These are phyloP conservation scores for Villa cingulata DNA, from an alignment of 2,888 invertebrate genomes.

Conservation along the genomic window DNA sequence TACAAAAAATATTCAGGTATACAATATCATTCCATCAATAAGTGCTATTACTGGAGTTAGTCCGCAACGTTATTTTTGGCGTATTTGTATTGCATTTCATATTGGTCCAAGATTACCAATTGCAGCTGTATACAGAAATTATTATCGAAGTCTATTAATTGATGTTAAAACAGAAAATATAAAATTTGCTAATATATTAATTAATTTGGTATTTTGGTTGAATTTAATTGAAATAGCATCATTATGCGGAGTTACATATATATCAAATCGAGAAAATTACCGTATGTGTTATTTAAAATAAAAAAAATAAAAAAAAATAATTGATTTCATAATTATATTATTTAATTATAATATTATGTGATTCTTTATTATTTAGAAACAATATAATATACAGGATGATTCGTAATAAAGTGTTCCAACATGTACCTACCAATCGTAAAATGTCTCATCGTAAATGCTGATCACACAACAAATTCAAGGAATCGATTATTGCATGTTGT, in stretches of 20 bases:
- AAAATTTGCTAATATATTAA: conserved; percentile 44
- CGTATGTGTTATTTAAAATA: conserved; percentile 55
- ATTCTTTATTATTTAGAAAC: not conserved
- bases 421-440: too few species aligned
- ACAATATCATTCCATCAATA: conserved; percentile 88
- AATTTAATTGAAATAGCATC: conserved; percentile 73
- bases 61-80: conserved; percentile 86
- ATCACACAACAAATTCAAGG: too few species aligned
- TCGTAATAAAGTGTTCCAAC: too few species aligned
- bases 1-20: conserved; percentile 49
- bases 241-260: conserved; percentile 82
- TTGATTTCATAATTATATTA: not conserved
- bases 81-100: conserved; percentile 81
- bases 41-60: conserved; percentile 90
- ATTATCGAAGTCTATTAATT: conserved; percentile 51
- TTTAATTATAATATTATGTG: not conserved
- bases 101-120: conserved; percentile 82
- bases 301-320: not conserved
- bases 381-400: too few species aligned
- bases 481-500: too few species aligned
- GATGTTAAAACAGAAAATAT: conserved; percentile 21
- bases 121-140: conserved; percentile 73
- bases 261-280: conserved; percentile 90
- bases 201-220: conserved; percentile 64
- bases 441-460: too few species aligned